Conservation (phyloP, 1,140 invertebrate species). For the Asobara japonica region DNA sequence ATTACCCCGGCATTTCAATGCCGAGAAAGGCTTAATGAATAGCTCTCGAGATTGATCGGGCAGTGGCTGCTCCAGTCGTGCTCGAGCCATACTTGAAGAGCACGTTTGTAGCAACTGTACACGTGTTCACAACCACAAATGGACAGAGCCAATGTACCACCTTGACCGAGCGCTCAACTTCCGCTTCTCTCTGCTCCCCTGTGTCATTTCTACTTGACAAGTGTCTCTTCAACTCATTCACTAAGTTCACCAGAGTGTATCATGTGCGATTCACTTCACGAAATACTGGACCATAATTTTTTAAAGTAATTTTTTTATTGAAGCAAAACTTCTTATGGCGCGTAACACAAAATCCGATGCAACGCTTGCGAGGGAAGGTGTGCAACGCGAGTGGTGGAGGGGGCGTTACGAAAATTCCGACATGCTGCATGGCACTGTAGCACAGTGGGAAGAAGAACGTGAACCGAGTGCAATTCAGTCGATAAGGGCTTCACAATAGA, state of each 20-base stretch:
- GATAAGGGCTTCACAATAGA: no score
- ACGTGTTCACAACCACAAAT: constrained; percentile 9
- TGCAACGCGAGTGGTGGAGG: no score
- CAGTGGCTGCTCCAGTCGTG: not conserved
- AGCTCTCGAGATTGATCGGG: not conserved
- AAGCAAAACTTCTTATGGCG: no score
- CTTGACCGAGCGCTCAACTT: constrained; percentile 6
- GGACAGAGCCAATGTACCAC: constrained; percentile 8
- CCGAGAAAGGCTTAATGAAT: constrained; percentile 6
- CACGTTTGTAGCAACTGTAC: not conserved
- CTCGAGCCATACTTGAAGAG: not conserved
- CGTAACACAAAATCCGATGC: no score
- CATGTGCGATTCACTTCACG: no score
- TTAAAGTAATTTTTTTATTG: no score
- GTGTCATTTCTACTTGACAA: not conserved
- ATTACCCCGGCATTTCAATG: not conserved
- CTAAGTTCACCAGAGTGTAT: not conserved
- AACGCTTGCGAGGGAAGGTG: no score
- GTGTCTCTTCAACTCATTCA: not conserved
- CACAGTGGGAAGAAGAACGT: no score
- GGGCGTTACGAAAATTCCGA: no score
- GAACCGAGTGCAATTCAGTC: no score
- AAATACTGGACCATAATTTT: no score
- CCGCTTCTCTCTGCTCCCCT: not conserved
- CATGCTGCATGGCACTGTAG: no score